Conservation (phyloP, 2,797 vertebrate species). For the Sus cebifrons region DNA sequence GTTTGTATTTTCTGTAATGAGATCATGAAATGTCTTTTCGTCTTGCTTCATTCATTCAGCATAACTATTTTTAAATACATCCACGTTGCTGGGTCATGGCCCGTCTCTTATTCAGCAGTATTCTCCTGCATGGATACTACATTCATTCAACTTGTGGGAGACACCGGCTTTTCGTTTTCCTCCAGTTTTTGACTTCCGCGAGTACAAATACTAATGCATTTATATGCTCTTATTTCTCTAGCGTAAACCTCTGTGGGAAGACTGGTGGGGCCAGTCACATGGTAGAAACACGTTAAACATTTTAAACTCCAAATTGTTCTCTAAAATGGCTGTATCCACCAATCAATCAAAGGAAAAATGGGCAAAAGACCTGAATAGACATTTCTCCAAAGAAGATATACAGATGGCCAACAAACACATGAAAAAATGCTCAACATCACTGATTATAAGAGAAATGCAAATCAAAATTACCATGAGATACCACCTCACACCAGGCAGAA, state of each 20-base stretch:
- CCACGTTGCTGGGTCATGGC: too few species aligned
- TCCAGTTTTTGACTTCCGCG: not conserved
- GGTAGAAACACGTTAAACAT: not conserved
- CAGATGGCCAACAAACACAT: too few species aligned
- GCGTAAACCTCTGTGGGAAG: not conserved
- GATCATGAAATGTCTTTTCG: not conserved
- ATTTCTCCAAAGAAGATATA: too few species aligned
- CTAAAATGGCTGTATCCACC: not conserved
- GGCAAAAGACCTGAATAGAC: too few species aligned
- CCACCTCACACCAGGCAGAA: too few species aligned
- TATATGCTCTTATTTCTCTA: not conserved
- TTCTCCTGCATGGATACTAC: not conserved
- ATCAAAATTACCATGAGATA: too few species aligned
- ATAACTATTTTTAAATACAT: not conserved
- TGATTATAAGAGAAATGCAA: too few species aligned
- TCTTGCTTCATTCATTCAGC: not conserved
- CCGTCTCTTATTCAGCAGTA: not conserved
- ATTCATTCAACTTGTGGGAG: not conserved
- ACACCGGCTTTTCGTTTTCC: too few species aligned
- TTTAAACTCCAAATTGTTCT: not conserved
- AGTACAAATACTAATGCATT: not conserved
- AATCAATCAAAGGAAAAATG: too few species aligned
- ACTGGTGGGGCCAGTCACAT: not conserved
- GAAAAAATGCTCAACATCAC: too few species aligned
- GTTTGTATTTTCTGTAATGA: not conserved